Evolutionary conservation across 2,113 vertebrate species (phyloP).

Genomic region (Cygnus atratus): DNA sequence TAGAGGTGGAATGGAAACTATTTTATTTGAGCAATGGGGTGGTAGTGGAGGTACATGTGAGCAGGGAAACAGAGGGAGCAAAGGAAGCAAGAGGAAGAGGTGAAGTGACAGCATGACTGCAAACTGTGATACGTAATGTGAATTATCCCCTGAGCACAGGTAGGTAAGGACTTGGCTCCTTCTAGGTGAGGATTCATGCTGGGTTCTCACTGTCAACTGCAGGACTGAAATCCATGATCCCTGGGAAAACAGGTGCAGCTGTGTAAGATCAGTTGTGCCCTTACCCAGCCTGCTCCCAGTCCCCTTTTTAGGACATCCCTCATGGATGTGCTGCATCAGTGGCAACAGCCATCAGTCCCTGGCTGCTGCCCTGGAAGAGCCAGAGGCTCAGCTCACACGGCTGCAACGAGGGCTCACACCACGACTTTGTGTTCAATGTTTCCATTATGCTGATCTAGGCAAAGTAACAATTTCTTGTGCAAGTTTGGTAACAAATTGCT

Average conservation of each 20-base stretch:
- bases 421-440: background rate
- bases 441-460: background rate
- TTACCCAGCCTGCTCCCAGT: background rate
- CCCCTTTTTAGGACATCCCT: background rate
- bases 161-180: background rate
- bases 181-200: background rate
- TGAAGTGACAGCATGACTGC: background rate
- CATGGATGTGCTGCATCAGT: background rate
- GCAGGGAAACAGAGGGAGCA: background rate
- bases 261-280: background rate
- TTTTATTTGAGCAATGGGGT: background rate
- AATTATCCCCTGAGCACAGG: background rate
- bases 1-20: fast-evolving
- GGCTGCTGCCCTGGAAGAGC: background rate
- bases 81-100: background rate
- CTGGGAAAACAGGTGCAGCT: background rate
- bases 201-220: background rate
- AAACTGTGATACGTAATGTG: background rate
- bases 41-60: fast-evolving
- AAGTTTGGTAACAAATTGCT: background rate
- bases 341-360: background rate
- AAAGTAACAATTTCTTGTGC: background rate
- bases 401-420: background rate
- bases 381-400: fast-evolving
- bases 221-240: background rate